phyloP scores from a whole-genome alignment of 2,888 invertebrate species.

The Onthophagus sagittarius region DNA sequence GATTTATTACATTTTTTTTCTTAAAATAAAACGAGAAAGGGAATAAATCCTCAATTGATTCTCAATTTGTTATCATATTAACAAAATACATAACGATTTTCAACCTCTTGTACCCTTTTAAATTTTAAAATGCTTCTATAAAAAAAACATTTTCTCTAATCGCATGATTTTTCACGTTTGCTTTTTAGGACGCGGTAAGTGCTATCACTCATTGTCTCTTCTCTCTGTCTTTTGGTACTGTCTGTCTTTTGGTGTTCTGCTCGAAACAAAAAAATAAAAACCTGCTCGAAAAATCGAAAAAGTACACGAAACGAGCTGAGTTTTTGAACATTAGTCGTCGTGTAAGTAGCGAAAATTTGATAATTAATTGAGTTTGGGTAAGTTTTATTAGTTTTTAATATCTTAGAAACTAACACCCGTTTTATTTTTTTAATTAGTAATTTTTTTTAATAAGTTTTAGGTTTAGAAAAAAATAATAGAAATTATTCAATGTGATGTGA shows the following conservation, averaged over 20 bases:
- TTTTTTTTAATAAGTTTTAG: too few relatives aligned
- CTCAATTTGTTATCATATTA: too few relatives aligned
- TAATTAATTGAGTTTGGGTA: too few relatives aligned
- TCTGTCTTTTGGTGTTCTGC: slow-evolving; percentile 17
- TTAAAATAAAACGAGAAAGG: too few relatives aligned
- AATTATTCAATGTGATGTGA: not conserved
- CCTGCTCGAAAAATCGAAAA: slow-evolving; percentile 32
- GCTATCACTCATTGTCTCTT: slow-evolving; percentile 28
- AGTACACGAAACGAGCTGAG: slow-evolving; percentile 25
- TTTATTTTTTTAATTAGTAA: too few relatives aligned
- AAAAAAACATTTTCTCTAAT: slow-evolving; percentile 19
- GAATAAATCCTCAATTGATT: too few relatives aligned
- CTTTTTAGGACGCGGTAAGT: slow-evolving; percentile 53
- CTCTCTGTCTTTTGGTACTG: slow-evolving; percentile 18
- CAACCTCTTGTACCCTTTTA: not conserved
- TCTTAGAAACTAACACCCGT: too few relatives aligned
- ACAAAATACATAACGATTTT: not conserved
- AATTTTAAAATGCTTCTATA: not conserved
- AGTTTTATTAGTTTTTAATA: too few relatives aligned
- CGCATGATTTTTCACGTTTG: slow-evolving; percentile 45
- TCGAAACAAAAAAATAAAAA: slow-evolving; percentile 32
- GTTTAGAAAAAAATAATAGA: too few relatives aligned
- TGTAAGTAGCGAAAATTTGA: too few relatives aligned
- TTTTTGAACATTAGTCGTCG: not conserved
- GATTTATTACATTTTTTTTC: too few relatives aligned